Conservation (phyloP, 2,888 invertebrate genomes). For the Dorcus hopei region DNA sequence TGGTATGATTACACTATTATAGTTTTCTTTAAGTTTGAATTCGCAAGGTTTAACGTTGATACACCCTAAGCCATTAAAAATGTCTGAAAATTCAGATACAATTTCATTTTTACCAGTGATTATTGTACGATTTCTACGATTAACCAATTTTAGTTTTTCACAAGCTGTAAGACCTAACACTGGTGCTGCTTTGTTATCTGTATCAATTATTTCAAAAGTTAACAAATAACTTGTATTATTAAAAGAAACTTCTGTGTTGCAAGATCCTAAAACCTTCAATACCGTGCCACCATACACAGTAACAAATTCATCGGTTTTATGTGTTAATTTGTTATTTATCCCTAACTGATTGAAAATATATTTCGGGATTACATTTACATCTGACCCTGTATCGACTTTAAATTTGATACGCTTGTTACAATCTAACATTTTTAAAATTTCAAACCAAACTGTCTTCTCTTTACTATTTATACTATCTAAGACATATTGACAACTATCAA, state of each 20-base stretch:
- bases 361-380: constrained; percentile 14
- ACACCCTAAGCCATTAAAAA: constrained; percentile 25
- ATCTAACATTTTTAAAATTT: constrained; percentile 4
- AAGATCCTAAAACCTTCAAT: neutral
- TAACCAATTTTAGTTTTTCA: too few relatives aligned
- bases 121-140: too few relatives aligned
- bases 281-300: constrained; percentile 3
- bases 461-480: neutral
- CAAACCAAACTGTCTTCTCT: constrained; percentile 6
- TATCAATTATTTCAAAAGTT: constrained; percentile 3
- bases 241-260: neutral
- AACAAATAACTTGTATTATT: neutral
- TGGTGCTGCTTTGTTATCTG: neutral
- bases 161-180: neutral
- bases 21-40: constrained; percentile 2
- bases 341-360: constrained; percentile 13
- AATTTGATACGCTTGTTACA: constrained; percentile 13
- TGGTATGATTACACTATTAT: neutral
- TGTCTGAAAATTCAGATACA: constrained; percentile 12
- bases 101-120: neutral
- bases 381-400: constrained; percentile 22
- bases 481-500: neutral
- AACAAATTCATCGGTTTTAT: neutral
- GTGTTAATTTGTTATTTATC: constrained; percentile 5
- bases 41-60: constrained; percentile 18